Conservation (phyloP, 2,888 invertebrate genomes). For the Platycheirus rosarum region DNA sequence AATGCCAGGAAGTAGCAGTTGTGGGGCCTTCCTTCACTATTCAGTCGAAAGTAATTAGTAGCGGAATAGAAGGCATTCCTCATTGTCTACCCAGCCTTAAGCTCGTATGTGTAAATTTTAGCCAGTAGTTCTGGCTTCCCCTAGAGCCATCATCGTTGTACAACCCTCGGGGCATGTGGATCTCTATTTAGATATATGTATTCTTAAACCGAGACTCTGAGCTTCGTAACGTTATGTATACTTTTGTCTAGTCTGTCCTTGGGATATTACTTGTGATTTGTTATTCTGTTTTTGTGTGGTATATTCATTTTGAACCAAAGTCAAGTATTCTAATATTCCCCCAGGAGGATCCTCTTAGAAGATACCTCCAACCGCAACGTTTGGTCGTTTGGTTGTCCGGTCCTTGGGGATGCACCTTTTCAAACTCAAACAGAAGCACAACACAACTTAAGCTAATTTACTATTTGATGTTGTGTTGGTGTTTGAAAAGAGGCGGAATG, state of each 20-base stretch:
- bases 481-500: constrained; percentile 11
- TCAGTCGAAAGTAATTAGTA: constrained; percentile 67
- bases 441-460: constrained; percentile 43
- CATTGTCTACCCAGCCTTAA: constrained; percentile 60
- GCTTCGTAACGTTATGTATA: background rate
- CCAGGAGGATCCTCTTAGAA: background rate
- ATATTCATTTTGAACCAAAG: constrained; percentile 39
- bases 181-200: constrained; percentile 26
- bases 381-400: background rate
- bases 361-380: background rate
- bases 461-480: constrained; percentile 54
- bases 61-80: constrained; percentile 52
- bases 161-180: constrained; percentile 13
- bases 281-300: constrained; percentile 63
- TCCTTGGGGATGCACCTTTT: background rate
- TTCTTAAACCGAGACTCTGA: constrained; percentile 22
- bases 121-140: constrained; percentile 23
- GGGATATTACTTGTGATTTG: constrained; percentile 59
- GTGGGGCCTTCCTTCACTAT: background rate
- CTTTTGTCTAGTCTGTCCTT: constrained; percentile 37
- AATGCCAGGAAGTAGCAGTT: constrained; percentile 25
- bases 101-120: constrained; percentile 46
- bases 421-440: constrained; percentile 11
- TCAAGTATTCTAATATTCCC: constrained; percentile 23
- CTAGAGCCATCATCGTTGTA: background rate